Conservation (phyloP, 2,113 vertebrate species). For the Amblyopsis rosae region DNA sequence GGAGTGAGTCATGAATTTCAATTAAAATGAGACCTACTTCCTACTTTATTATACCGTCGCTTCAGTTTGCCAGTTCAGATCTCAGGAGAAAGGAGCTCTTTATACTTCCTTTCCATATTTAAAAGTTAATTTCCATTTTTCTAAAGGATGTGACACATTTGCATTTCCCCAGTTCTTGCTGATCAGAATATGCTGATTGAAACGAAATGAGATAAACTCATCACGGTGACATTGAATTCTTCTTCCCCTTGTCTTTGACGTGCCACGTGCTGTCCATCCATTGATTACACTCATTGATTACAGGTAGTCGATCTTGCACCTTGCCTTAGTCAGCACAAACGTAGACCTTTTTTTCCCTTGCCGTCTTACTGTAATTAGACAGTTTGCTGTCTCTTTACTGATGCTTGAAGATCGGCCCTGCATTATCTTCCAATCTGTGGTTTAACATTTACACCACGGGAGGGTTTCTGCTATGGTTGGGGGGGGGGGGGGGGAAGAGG, state of each 20-base stretch:
- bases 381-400: slow-evolving; percentile 51
- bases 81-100: slow-evolving; percentile 64
- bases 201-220: slow-evolving; percentile 76
- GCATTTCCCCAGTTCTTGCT: slow-evolving; percentile 70
- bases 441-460: slow-evolving; percentile 71
- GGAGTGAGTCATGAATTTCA: slow-evolving; percentile 79
- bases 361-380: slow-evolving; percentile 61
- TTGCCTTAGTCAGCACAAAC: slow-evolving; percentile 76
- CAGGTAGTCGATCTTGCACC: slow-evolving; percentile 68
- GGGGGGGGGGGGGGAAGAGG: slow-evolving; percentile 9
- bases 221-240: slow-evolving; percentile 72
- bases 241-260: slow-evolving; percentile 65
- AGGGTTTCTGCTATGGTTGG: slow-evolving; percentile 67
- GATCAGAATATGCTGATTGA: slow-evolving; percentile 79
- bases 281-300: slow-evolving; percentile 70
- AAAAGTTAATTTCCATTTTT: slow-evolving; percentile 76
- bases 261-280: slow-evolving; percentile 46
- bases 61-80: slow-evolving; percentile 69
- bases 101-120: slow-evolving; percentile 62
- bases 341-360: slow-evolving; percentile 33
- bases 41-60: slow-evolving; percentile 73
- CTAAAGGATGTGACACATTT: slow-evolving; percentile 72
- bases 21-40: slow-evolving; percentile 79
- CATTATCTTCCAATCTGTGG: slow-evolving; percentile 72
- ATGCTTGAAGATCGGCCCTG: slow-evolving; percentile 62